Evolutionary conservation across 2,888 invertebrate species (phyloP).

Genomic region (Drosophila neoperkinsi): DNA sequence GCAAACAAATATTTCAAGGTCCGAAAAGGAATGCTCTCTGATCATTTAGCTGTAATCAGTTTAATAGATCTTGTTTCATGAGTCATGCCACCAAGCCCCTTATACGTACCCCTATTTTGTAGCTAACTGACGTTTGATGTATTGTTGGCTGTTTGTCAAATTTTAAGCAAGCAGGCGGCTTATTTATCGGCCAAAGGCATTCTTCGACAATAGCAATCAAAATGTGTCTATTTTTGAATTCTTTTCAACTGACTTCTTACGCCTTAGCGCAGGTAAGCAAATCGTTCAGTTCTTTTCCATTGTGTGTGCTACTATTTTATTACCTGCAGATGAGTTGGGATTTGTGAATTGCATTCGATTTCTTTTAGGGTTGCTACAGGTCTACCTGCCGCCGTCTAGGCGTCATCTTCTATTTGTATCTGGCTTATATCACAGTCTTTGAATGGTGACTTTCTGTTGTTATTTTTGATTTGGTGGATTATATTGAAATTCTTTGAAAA

Average conservation of each 20-base stretch:
- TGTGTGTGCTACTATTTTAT: constrained; percentile 41
- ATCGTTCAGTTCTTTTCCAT: constrained; percentile 12
- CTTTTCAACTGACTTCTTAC: constrained; percentile 60
- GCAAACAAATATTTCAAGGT: constrained; percentile 2
- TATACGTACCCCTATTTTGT: constrained; percentile 18
- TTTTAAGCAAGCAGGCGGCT: constrained; percentile 29
- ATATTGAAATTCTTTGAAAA: constrained; percentile 44
- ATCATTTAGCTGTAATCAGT: constrained; percentile 40
- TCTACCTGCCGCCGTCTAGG: constrained; percentile 25
- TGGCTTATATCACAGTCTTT: constrained; percentile 25
- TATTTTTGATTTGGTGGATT: constrained; percentile 13
- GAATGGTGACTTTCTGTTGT: constrained; percentile 38
- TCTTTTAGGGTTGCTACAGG: constrained; percentile 31
- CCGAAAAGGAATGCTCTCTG: constrained; percentile 10
- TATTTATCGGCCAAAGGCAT: constrained; percentile 10
- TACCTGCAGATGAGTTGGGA: constrained; percentile 45
- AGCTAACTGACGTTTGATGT: constrained; percentile 62
- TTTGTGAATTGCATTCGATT: constrained; percentile 63
- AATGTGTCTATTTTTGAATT: constrained; percentile 36
- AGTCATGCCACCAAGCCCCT: constrained; percentile 52
- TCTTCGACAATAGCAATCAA: constrained; percentile 21
- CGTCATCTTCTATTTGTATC: constrained; percentile 49
- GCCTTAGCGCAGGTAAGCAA: constrained; percentile 57
- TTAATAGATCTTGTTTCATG: constrained; percentile 42
- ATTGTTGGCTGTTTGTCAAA: constrained; percentile 59